These are phyloP conservation scores for Phylloscopus trochiloides DNA, from an alignment of 2,113 vertebrate species.

Conservation along the genomic window DNA sequence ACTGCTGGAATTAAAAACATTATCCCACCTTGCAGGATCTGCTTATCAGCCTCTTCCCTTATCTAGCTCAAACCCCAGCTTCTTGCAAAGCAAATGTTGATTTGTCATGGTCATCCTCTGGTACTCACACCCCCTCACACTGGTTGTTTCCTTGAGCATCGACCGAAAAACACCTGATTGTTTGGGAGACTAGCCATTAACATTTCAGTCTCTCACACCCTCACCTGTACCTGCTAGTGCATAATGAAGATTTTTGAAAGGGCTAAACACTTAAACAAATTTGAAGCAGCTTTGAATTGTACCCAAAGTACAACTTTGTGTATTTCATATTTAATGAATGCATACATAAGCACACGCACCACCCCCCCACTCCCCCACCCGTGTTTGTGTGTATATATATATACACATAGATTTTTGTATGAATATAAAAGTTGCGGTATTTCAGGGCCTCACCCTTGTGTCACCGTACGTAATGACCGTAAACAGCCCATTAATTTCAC, in stretches of 20 bases:
- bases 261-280: background rate
- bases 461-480: rapidly evolving
- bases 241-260: background rate
- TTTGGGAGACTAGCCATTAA: background rate
- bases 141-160: rapidly evolving
- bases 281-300: background rate
- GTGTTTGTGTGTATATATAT: too few species aligned
- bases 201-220: background rate
- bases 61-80: background rate
- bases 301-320: too few species aligned
- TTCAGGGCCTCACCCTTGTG: background rate
- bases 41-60: background rate
- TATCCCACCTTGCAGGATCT: background rate
- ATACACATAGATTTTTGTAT: background rate
- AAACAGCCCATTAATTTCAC: background rate
- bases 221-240: background rate
- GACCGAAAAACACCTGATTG: background rate
- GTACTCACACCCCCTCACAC: background rate
- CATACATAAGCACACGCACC: rapidly evolving
- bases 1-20: background rate
- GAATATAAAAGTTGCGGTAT: rapidly evolving
- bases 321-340: background rate
- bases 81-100: background rate
- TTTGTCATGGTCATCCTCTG: background rate
- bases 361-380: background rate